Evolutionary conservation across 1,140 invertebrate genomes (phyloP), one percentile per base, ranked within the genome.

Genomic region (Tyrophagus putrescentiae): DNA sequence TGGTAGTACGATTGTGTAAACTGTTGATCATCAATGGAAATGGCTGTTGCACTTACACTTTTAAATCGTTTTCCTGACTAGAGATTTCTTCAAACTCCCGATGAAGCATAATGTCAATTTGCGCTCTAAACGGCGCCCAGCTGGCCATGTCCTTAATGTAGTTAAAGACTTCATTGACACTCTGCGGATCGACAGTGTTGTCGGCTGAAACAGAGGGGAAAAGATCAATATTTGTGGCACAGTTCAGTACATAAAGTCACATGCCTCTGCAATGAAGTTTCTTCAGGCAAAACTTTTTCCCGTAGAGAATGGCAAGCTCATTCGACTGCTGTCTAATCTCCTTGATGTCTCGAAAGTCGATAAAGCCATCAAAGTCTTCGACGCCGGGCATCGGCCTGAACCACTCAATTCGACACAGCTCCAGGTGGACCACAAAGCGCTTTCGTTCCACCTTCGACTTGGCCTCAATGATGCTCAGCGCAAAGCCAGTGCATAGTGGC

Each of bases 301-400:
- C 91, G 77, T 94, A 91, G 70, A 84, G 84, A 28, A 97, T 78
- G 39, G 89, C 81, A 72, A 96, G 94, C 0, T 85, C 89, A 66
- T 77, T 90, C 92, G 1, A 89, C 90, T 45, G 82, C n/a, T n/a
- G 65, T 36, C 90, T 77, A 28, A 94, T 78, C 77, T 95, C 90
- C 72, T 91, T 90, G 0, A 95, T 80, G 73, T 92, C 85, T 58
- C 84, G 71, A 60, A 95, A 79, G 70, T 92, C 86, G 63, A 93
- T 65, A n/a, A 39, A 25, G 32, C 62, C 59, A 63, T 69, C 67
- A 29, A 67, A 16, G 32, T 62, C 32, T 50, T 62, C 57, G 54
- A 44, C 45, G 36, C 60, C 62, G 25, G 48, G 34, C 33, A 64
- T 53, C 31, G 60, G 68, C 25, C 25, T 29, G 16, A 34, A 54